Base-by-base conservation (phyloP, 2,888 invertebrate genomes). In the Eulithis testata region DNA sequence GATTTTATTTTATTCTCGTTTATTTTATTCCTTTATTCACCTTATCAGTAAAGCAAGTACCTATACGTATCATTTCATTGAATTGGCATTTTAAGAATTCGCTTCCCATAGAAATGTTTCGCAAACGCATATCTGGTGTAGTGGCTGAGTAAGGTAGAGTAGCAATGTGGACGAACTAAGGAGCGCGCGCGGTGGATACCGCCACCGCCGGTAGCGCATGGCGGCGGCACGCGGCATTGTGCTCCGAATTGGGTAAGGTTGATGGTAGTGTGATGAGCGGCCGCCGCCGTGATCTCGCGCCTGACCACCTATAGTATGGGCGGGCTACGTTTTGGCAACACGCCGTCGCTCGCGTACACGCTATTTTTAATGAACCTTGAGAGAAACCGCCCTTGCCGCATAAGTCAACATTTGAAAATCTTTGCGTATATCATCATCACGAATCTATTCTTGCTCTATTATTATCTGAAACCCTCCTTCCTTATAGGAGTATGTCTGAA, bases 331-430 rank as follows among this genome's bases (percentile, higher is more conserved):
- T 90, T 89, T 91, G 91, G 91, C 91, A 92, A 83, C 86, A 85
- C 84, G 87, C 90, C 90, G 63, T 83, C 76, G 64, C 68, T 65
- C 70, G 59, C 70, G 66, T 66, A 73, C 69, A 67, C 66, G 84
- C 90, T 92, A 92, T 92, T 91, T 91, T 88, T 91, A 90, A 85
- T 85, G 82, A 90, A 92, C 91, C 92, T 91, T 93, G 92, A 90
- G 86, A 87, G 79, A 87, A 88, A 86, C 89, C 88, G 91, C 91
- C 91, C 91, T 91, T 92, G 91, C 84, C 80, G 84, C 80, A 81
- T 85, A 83, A 76, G 73, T 78, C 75, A 77, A 77, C 80, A 76
- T 81, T 82, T 77, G 78, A 76, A 76, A 76, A 75, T 79, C 76
- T 71, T 79, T 73, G 75, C 76, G 72, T 77, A 74, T 77, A 74